phyloP scores from a whole-genome alignment of 2,113 vertebrate genomes.

The Azemiops feae region DNA sequence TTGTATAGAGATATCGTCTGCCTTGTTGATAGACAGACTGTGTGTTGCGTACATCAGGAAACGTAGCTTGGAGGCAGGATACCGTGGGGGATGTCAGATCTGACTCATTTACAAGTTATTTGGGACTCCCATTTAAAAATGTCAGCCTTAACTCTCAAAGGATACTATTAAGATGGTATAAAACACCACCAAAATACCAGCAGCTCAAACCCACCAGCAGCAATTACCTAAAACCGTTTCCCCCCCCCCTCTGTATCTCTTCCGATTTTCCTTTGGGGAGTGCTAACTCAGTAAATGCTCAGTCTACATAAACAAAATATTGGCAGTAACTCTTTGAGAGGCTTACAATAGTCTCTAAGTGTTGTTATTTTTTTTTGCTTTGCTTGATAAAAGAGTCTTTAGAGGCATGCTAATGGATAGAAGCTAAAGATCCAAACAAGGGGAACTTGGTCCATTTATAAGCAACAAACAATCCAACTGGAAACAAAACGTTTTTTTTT shows the following conservation, averaged over 20 bases:
- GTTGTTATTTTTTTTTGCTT: constrained; percentile 55
- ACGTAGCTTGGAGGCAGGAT: constrained; percentile 28
- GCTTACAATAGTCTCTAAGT: constrained; percentile 59
- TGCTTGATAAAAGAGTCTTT: constrained; percentile 71
- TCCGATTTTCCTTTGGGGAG: constrained; percentile 71
- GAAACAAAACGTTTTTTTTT: constrained; percentile 30
- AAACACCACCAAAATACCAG: constrained; percentile 66
- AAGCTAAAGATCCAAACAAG: constrained; percentile 62
- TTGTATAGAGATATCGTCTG: fast-evolving
- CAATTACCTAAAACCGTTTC: constrained; percentile 64
- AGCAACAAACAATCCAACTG: constrained; percentile 53
- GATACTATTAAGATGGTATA: constrained; percentile 63
- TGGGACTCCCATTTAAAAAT: constrained; percentile 39
- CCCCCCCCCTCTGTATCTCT: constrained; percentile 29
- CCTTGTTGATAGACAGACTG: background rate
- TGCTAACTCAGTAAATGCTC: constrained; percentile 70
- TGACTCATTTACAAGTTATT: constrained; percentile 53
- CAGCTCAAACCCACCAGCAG: constrained; percentile 62
- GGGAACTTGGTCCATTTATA: constrained; percentile 66
- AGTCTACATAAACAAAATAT: constrained; percentile 67
- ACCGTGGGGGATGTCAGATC: constrained; percentile 47
- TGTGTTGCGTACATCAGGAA: constrained; percentile 20
- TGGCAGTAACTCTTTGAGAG: constrained; percentile 64
- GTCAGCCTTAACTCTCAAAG: constrained; percentile 56
- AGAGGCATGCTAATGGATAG: constrained; percentile 66